phyloP scores from a whole-genome alignment of 23 tunicate species.

The Clavelina lepadiformis region DNA sequence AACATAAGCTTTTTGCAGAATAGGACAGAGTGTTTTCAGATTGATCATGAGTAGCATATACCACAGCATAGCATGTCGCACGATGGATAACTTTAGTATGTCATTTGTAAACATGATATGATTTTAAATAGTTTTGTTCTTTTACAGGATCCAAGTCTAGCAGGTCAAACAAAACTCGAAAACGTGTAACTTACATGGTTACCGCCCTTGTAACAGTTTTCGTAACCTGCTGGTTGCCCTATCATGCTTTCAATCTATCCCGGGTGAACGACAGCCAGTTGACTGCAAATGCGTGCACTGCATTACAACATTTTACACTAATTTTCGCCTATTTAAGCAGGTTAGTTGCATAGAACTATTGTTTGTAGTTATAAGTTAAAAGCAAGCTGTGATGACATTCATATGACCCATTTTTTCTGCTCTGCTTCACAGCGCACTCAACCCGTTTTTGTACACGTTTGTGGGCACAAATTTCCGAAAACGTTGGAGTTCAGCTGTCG shows the following conservation, averaged over 20 bases:
- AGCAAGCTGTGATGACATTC: no score
- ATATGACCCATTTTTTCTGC: no score
- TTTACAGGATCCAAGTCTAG: constrained; percentile 44
- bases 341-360: constrained; percentile 12
- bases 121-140: not conserved
- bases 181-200: constrained; percentile 84
- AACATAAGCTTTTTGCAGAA: no score
- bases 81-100: no score
- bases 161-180: constrained; percentile 63
- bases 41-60: no score
- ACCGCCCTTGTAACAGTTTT: constrained; percentile 67
- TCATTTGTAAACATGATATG: no score
- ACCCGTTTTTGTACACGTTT: constrained; percentile 83
- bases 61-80: no score
- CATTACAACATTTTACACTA: constrained; percentile 16
- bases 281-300: constrained; percentile 12
- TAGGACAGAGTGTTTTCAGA: no score
- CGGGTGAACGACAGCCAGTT: constrained; percentile 51
- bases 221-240: constrained; percentile 90
- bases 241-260: constrained; percentile 62
- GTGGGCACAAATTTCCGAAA: constrained; percentile 75
- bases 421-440: constrained; percentile 45
- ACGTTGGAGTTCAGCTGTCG: constrained; percentile 61
- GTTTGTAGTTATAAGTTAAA: not conserved
- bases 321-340: constrained; percentile 77